These are phyloP conservation scores for Crioceris asparagi DNA, from an alignment of 2,888 invertebrate genomes.

Conservation along the genomic window DNA sequence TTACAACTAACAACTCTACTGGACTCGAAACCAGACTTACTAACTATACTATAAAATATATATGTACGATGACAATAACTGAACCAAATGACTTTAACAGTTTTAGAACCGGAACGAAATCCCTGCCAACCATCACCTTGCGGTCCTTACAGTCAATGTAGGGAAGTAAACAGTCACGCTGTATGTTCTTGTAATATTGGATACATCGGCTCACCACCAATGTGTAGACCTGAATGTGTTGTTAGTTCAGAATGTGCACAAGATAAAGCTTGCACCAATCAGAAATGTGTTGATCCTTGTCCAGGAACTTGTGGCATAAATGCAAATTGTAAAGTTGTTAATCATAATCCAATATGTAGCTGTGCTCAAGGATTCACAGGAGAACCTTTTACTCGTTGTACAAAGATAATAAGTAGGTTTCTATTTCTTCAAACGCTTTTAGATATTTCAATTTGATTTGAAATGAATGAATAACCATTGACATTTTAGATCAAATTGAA, in stretches of 20 bases:
- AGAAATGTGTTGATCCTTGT: constrained; percentile 57
- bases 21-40: too few relatives aligned
- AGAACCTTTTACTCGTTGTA: constrained; percentile 51
- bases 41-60: too few relatives aligned
- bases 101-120: constrained; percentile 27
- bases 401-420: constrained; percentile 30
- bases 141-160: constrained; percentile 55
- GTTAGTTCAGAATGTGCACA: constrained; percentile 56
- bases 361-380: constrained; percentile 52
- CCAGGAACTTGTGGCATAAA: constrained; percentile 52
- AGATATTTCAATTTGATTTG: not conserved
- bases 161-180: constrained; percentile 49
- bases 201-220: constrained; percentile 55
- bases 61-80: too few relatives aligned
- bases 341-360: constrained; percentile 58
- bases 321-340: constrained; percentile 55
- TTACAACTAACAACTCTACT: too few relatives aligned
- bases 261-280: constrained; percentile 49
- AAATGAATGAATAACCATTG: not conserved
- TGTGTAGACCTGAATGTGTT: constrained; percentile 55
- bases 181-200: constrained; percentile 51
- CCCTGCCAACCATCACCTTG: constrained; percentile 56
- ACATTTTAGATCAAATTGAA: not conserved
- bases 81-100: too few relatives aligned
- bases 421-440: constrained; percentile 1